Base-by-base conservation (phyloP, 2,888 invertebrate genomes). In the Eupithecia exiguata region DNA sequence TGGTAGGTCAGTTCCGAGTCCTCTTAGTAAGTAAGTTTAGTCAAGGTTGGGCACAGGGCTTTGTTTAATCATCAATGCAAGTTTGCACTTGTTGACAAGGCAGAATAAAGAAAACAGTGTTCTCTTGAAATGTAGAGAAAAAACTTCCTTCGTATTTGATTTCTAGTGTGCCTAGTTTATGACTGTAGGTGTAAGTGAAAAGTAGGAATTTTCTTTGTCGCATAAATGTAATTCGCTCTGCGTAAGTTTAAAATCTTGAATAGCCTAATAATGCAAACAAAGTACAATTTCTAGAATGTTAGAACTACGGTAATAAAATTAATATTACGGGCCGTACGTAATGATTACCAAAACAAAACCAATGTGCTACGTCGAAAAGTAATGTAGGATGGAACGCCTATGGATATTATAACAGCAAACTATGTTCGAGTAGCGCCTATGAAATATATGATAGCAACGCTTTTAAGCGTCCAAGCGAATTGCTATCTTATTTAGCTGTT, bases 231-330 rank as follows among this genome's bases (percentile, higher is more conserved):
- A 14, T 58, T 58, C 58, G 12, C 25, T 25, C 58, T 14, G 12
- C 9, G 46, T 53, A 68, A 30, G 21, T 38, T 68, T 35, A 46
- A 72, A 58, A 6, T 53, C 38, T 10, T 49, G 10, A 49, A 49
- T 38, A 58, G 46, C 68, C 62, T 68, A 66, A 63, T 65, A 71
- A 72, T 72, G 70, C 61, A 53, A 70, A 71, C 67, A 77, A 72
- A 74, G 67, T 74, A 74, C 70, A 71, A 72, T 72, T 36, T 43
- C 5, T 72, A 70, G 61, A 49, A 67, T 35, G 4, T 18, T 71
- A 74, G 30, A 63, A 25, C 53, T 21, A 66, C 67, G 53, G 61
- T 69, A 70, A 30, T 49, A 40, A 66, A 66, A 49, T 35, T 62
- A 62, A 62, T 61, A 16, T 10, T 21, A 58, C 12, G 25, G 30